Evolutionary conservation across 1,140 invertebrate genomes (phyloP).

Genomic region (Orussus abietinus): DNA sequence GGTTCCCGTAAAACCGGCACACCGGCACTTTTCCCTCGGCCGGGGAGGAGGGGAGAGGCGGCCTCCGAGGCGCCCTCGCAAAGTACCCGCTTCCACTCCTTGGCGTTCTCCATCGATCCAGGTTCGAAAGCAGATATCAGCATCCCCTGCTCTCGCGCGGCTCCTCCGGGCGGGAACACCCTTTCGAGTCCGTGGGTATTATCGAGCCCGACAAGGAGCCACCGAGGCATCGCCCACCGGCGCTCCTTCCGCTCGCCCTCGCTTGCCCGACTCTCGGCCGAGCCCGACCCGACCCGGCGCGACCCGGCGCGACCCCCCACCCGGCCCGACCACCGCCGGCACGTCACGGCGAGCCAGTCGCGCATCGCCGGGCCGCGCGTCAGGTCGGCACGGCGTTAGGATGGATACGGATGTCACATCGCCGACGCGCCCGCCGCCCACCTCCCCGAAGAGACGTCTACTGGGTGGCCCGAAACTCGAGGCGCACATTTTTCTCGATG

Average conservation of each 20-base stretch:
- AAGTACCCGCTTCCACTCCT: too few species aligned
- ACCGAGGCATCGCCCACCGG: conserved; percentile 22
- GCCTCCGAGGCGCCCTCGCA: conserved; percentile 3
- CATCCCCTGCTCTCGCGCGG: conserved; percentile 19
- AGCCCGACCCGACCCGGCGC: neutral
- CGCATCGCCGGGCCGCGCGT: neutral
- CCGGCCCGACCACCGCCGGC: neutral
- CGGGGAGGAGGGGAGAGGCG: too few species aligned
- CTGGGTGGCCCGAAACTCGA: too few species aligned
- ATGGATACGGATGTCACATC: conserved; percentile 1
- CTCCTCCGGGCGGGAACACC: conserved; percentile 24
- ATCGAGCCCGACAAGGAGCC: conserved; percentile 36
- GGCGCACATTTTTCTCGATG: too few species aligned
- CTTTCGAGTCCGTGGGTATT: conserved; percentile 37
- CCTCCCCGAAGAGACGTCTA: too few species aligned
- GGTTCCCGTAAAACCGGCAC: too few species aligned
- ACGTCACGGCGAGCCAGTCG: neutral
- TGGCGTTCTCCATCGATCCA: conserved; percentile 32
- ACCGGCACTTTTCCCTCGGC: too few species aligned
- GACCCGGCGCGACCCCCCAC: too few species aligned
- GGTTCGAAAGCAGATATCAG: conserved; percentile 34
- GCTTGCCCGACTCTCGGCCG: conserved; percentile 11
- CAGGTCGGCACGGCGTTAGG: neutral
- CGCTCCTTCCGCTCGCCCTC: conserved; percentile 19
- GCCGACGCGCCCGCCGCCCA: neutral